Evolutionary conservation across 2,888 invertebrate species (phyloP), one percentile per base, ranked within the genome.

Genomic region (Drosophila parthenogenetica): DNA sequence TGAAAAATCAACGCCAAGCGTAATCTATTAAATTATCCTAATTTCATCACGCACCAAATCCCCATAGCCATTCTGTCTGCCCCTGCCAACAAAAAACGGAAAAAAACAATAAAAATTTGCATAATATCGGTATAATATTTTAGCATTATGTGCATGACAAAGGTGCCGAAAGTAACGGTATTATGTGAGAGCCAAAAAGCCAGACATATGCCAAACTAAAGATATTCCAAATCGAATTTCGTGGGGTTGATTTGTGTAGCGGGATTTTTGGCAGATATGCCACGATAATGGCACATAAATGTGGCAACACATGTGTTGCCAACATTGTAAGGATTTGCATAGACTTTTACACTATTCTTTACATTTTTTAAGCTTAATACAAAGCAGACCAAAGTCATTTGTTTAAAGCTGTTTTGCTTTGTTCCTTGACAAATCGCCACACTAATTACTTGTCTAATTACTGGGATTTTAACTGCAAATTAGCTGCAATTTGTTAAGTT

Each of bases 61-160:
- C 87, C 87, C 87, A 81, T 73, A 77, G 81, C 62, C 80, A 55
- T 63, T 58, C 59, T 58, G 66, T 62, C 42, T 39, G 60, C 43
- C 40, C 32, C 50, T 67, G 66, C 35, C 13, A 77, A 22, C 78
- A 72, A 71, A 86, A 85, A 88, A 88, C 73, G 73, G 73, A 79
- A 72, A 70, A 86, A 85, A 89, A 88, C 90, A 89, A 88, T 89
- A 79, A 89, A 90, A 90, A 90, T 90, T 89, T 90, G 81, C 89
- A 90, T 90, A 90, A 90, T 90, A 90, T 87, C 87, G 86, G 86
- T 89, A 85, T 90, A 89, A 90, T 90, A 90, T 87, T 90, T 89
- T 87, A 81, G 87, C 87, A 89, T 86, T 86, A 85, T 85, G 69
- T 55, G 69, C 79, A 65, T 79, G 73, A 71, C 76, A 88, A 88